A percentile compares a stretch with the other conserved stretches of the same genome.
Conservation (phyloP, 2,113 vertebrate species). For the Boleophthalmus pectinirostris region DNA sequence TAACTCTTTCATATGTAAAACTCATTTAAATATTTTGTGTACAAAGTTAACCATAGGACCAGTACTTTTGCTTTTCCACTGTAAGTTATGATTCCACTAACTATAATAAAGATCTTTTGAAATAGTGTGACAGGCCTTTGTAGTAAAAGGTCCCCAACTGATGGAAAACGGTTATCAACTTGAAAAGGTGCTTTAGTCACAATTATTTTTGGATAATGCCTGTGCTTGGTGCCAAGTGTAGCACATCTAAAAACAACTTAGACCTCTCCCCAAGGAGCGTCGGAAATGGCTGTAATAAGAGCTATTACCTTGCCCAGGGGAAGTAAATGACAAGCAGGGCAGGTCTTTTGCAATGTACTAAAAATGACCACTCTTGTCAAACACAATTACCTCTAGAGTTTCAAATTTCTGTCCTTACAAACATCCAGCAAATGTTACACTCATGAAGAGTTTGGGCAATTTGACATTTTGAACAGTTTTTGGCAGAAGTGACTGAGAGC, state of each 20-base stretch:
- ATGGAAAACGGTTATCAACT: not conserved
- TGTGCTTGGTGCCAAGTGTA: constrained; percentile 30
- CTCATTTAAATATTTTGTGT: no score
- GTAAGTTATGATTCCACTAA: not conserved
- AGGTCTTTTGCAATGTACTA: constrained; percentile 31
- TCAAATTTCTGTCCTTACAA: not conserved
- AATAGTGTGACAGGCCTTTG: not conserved
- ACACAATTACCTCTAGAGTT: not conserved
- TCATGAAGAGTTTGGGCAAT: not conserved
- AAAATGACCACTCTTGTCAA: not conserved
- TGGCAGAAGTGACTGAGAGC: not conserved
- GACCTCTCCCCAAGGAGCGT: constrained; percentile 39
- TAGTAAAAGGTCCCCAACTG: not conserved
- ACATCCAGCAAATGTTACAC: not conserved
- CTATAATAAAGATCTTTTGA: not conserved
- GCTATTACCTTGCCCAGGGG: constrained; percentile 45
- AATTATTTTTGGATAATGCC: constrained; percentile 43
- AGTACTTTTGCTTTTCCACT: no score
- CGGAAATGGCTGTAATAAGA: constrained; percentile 43
- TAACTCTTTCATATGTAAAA: no score
- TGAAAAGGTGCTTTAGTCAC: constrained; percentile 19
- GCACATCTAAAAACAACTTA: constrained; percentile 47
- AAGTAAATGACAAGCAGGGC: constrained; percentile 35
- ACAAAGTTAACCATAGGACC: no score
- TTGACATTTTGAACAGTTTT: not conserved